A percentile compares a stretch with the other conserved stretches of the same genome.
Evolutionary conservation across 1,140 invertebrate species (phyloP).

Genomic region (Monomorium pharaonis): DNA sequence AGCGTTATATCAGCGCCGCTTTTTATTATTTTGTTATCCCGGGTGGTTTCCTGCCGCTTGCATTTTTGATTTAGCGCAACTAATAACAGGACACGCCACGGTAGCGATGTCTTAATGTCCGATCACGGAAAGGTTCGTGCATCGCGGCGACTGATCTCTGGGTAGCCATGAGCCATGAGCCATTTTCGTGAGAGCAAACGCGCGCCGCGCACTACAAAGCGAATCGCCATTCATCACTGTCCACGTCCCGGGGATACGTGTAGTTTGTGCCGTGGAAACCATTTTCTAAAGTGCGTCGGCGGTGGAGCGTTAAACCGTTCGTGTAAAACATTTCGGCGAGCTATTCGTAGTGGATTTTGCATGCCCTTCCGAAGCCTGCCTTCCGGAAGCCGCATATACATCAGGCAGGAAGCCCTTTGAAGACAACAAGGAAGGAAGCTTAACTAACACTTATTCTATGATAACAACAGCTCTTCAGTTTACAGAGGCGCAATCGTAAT

Average conservation of each 20-base stretch:
- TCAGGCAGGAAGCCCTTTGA: neutral
- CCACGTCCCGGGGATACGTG: conserved; percentile 46
- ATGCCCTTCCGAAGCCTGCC: conserved; percentile 10
- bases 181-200: conserved; percentile 56
- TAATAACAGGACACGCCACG: conserved; percentile 53
- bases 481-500: neutral
- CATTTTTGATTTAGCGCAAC: conserved; percentile 58
- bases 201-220: conserved; percentile 48
- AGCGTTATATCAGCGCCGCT: neutral
- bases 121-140: conserved; percentile 59
- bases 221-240: conserved; percentile 64
- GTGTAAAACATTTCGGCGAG: conserved; percentile 56
- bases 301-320: conserved; percentile 55
- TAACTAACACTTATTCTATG: conserved; percentile 5
- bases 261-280: conserved; percentile 58
- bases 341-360: conserved; percentile 34
- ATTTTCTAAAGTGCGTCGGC: conserved; percentile 62
- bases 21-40: conserved; percentile 40
- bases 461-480: neutral
- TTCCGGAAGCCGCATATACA: neutral
- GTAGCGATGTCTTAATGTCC: conserved; percentile 54
- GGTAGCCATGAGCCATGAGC: conserved; percentile 48
- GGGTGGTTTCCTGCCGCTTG: conserved; percentile 10
- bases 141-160: conserved; percentile 52
- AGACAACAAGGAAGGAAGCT: neutral